Conservation (phyloP, 1,140 invertebrate genomes). For the Lucilia sericata region DNA sequence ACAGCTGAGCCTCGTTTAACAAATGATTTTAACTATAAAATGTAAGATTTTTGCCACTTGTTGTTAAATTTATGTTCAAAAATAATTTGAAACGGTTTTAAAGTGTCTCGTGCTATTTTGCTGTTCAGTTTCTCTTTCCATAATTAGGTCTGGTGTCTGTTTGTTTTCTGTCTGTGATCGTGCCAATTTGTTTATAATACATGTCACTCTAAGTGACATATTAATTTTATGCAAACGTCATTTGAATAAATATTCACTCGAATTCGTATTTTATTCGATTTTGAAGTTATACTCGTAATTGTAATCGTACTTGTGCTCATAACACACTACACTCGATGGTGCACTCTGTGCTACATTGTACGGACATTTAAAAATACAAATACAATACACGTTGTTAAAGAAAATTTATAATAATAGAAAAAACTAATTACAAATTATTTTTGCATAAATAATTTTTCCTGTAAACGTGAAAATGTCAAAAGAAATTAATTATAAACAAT, state of each 20-base stretch:
- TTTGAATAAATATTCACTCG: not conserved
- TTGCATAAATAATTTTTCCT: conserved; percentile 16
- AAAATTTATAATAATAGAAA: not conserved
- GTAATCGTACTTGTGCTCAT: not conserved
- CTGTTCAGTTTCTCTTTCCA: not conserved
- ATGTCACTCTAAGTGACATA: conserved; percentile 11
- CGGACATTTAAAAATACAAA: not conserved
- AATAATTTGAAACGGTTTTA: too few relatives aligned
- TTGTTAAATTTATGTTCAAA: too few relatives aligned
- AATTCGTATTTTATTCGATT: not conserved
- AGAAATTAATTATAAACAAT: conserved; percentile 7
- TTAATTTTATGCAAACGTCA: conserved; percentile 24
- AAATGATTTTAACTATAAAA: too few relatives aligned
- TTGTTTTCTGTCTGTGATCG: conserved; percentile 10
- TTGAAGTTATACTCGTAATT: not conserved
- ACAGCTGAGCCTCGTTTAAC: not conserved
- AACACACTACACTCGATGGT: conserved; percentile 1
- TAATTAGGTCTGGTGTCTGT: not conserved
- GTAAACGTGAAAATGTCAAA: conserved; percentile 20
- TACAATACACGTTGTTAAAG: not conserved
- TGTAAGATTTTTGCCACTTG: too few relatives aligned
- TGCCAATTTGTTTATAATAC: conserved; percentile 20
- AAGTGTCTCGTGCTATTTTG: not conserved
- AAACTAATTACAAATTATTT: not conserved
- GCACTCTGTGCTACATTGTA: not conserved